Evolutionary conservation across 2,797 vertebrate species (phyloP), one percentile per base, ranked within the genome.

Genomic region (Syndactyla subalaris): DNA sequence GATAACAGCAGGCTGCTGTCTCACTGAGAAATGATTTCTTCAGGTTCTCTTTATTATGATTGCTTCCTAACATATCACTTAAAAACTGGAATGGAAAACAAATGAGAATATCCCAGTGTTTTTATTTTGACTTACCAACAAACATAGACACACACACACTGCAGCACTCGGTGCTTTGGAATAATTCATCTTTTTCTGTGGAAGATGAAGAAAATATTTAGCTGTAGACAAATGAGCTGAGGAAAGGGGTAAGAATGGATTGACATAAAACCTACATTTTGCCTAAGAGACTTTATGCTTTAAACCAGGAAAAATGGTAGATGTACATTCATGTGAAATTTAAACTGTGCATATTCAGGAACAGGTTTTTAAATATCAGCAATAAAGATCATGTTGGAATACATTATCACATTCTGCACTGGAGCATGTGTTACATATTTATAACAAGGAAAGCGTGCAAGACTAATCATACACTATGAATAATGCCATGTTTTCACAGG

Each of bases 301-400:
- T 72, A 43, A 88, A 92, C 16, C 45, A 67, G 63, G 55, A 72
- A 80, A 92, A 90, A 81, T 14, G 38, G n/a, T 75, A 84, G 83
- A 41, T 23, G 54, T 71, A 79, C 75, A 36, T 80, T 95, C 65
- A 66, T 72, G 80, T 41, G 93, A 81, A 89, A 82, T 82, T 88
- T 70, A 79, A 93, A 74, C 61, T 36, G 49, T 77, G 85, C 90
- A n/a, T 85, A 92, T 89, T 96, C 96, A 91, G 97, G 95, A 97
- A 96, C 96, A 97, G 96, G 95, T 96, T 97, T 97, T 94, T 94
- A 98, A 98, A 97, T 97, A 97, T 88, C 97, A 97, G 86, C 93
- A 97, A 96, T 95, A 97, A 98, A 98, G 93, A 96, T 96, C 97
- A 96, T 74, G 66, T 96, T 91, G 61, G 97, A 97, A 97, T 97